phyloP scores from a whole-genome alignment of 2,113 vertebrate species.

The Bagarius yarrelli region DNA sequence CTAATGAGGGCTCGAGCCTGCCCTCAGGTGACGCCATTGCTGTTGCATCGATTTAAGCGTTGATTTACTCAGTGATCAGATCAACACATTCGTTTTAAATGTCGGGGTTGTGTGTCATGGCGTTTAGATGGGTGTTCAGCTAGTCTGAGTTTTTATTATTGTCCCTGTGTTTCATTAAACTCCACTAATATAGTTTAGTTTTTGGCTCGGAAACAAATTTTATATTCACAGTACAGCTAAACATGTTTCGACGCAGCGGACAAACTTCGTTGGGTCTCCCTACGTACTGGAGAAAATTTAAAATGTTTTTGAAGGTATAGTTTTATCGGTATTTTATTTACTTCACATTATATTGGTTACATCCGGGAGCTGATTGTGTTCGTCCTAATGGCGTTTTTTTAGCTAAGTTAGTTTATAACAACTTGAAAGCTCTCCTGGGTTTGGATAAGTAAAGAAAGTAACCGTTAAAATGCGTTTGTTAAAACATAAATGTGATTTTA shows the following conservation, averaged over 20 bases:
- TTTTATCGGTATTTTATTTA: background rate
- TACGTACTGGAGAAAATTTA: conserved; percentile 66
- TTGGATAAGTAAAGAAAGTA: too few species aligned
- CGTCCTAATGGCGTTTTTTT: too few species aligned
- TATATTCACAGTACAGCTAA: conserved; percentile 13
- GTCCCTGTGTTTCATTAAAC: conserved; percentile 19
- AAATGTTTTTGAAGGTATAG: conserved; percentile 70
- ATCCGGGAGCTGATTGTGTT: background rate
- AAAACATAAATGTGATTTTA: too few species aligned
- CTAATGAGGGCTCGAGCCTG: background rate
- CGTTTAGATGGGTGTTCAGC: too few species aligned
- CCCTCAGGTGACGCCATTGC: conserved; percentile 23
- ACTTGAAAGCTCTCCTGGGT: too few species aligned
- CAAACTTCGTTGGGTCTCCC: conserved; percentile 49
- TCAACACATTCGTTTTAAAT: background rate
- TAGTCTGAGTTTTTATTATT: background rate
- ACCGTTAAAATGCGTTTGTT: too few species aligned
- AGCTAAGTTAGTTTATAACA: too few species aligned
- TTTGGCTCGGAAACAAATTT: background rate
- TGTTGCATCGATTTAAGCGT: conserved; percentile 10
- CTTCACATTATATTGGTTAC: too few species aligned
- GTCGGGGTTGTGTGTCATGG: background rate
- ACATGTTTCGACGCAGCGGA: conserved; percentile 55
- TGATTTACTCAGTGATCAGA: conserved; percentile 17
- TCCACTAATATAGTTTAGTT: background rate